A percentile compares a stretch with the other conserved stretches of the same genome.
phyloP scores from a whole-genome alignment of 1,140 invertebrate genomes.

The Trichoplusia ni region DNA sequence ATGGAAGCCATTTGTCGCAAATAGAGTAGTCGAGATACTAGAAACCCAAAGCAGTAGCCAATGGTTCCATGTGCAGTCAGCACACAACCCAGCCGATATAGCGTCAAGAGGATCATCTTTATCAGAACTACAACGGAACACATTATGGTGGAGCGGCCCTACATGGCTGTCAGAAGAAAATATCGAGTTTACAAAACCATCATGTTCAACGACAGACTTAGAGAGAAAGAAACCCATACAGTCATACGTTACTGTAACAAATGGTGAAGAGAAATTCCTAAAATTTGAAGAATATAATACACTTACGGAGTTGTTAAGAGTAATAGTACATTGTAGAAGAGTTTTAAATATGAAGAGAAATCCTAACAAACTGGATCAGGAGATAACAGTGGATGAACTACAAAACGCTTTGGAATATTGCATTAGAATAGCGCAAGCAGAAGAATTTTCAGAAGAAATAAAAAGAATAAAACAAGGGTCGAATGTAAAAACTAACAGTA shows the following conservation, averaged over 20 bases:
- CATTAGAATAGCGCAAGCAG: background rate
- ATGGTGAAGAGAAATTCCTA: background rate
- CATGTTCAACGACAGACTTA: background rate
- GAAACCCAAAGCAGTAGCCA: conserved; percentile 20
- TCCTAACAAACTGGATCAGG: background rate
- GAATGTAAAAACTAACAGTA: background rate
- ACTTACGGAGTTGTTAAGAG: background rate
- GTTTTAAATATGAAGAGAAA: background rate
- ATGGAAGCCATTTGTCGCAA: conserved; percentile 33
- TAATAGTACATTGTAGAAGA: background rate
- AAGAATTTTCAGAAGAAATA: background rate
- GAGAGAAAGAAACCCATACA: background rate
- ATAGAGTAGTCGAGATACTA: conserved; percentile 23
- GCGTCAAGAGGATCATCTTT: conserved; percentile 11
- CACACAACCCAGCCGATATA: conserved; percentile 27
- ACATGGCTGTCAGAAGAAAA: background rate
- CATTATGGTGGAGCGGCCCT: background rate
- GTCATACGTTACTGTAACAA: background rate
- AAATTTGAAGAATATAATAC: conserved; percentile 6
- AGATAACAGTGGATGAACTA: background rate
- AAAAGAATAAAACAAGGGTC: background rate
- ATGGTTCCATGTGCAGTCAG: conserved; percentile 34
- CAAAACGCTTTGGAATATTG: background rate
- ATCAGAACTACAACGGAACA: background rate
- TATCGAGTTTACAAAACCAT: background rate